Conservation (phyloP, 2,888 invertebrate genomes). For the Helicoverpa assulta region DNA sequence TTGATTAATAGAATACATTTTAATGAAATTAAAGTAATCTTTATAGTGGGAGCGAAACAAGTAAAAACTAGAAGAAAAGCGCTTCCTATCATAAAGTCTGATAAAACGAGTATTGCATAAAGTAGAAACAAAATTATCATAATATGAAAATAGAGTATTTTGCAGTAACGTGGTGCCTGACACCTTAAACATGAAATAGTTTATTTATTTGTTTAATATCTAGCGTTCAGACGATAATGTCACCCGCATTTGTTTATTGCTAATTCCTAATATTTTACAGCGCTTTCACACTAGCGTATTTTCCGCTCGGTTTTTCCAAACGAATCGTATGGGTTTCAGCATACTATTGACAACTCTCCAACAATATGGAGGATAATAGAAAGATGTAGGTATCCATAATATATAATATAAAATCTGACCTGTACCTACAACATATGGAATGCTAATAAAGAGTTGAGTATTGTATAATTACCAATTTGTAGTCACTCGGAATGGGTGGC, state of each 20-base stretch:
- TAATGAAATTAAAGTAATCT: conserved; percentile 1
- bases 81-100: conserved; percentile 41
- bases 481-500: too few species aligned
- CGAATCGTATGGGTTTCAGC: too few species aligned
- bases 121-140: conserved; percentile 54
- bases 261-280: background rate
- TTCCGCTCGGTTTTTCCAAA: background rate
- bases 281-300: background rate
- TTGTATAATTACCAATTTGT: too few species aligned
- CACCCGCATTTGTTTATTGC: background rate
- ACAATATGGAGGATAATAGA: too few species aligned
- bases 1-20: conserved; percentile 2
- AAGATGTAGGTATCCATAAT: too few species aligned
- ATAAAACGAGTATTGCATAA: conserved; percentile 42
- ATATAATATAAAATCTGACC: too few species aligned
- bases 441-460: too few species aligned
- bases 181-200: conserved; percentile 19
- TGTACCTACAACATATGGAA: too few species aligned
- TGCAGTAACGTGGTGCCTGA: conserved; percentile 31
- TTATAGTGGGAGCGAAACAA: conserved; percentile 5
- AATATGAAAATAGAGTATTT: conserved; percentile 41
- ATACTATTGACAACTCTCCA: too few species aligned
- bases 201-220: conserved; percentile 28
- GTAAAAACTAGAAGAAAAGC: conserved; percentile 35
- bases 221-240: background rate